Percentiles rank a stretch among this genome's conserved stretches.
phyloP scores from a whole-genome alignment of 1,140 invertebrate species.

The Heliothis virescens region DNA sequence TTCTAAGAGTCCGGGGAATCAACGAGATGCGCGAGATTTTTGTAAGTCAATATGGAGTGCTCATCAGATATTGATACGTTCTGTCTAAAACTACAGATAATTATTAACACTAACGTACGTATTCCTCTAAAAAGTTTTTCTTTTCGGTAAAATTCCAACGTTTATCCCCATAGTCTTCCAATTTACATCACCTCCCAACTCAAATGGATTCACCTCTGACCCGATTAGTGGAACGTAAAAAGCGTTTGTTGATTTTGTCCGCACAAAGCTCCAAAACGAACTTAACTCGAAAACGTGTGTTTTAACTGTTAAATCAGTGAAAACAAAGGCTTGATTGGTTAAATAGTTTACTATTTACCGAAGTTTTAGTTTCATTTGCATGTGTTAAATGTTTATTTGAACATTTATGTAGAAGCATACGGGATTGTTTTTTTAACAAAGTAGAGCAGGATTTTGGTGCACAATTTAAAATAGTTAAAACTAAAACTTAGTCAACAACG shows the following conservation, averaged over 20 bases:
- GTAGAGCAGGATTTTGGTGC: no score
- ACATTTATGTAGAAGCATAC: background rate
- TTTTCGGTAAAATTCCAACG: background rate
- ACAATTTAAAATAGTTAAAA: no score
- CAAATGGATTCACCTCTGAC: background rate
- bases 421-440: background rate
- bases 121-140: background rate
- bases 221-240: slow-evolving; percentile 39
- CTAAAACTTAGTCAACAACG: no score
- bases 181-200: slow-evolving; percentile 7
- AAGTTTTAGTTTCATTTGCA: slow-evolving; percentile 25
- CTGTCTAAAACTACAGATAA: no score
- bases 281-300: slow-evolving; percentile 15
- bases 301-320: slow-evolving; percentile 39
- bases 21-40: no score
- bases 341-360: slow-evolving; percentile 33
- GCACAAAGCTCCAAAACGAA: slow-evolving; percentile 40
- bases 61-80: no score
- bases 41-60: no score
- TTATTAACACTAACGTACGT: no score
- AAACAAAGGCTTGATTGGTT: slow-evolving; percentile 43
- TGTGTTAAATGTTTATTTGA: background rate
- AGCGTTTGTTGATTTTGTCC: slow-evolving; percentile 36
- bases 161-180: background rate
- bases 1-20: no score